Evolutionary conservation across 2,797 vertebrate species (phyloP).

Genomic region (Margarornis squamiger): DNA sequence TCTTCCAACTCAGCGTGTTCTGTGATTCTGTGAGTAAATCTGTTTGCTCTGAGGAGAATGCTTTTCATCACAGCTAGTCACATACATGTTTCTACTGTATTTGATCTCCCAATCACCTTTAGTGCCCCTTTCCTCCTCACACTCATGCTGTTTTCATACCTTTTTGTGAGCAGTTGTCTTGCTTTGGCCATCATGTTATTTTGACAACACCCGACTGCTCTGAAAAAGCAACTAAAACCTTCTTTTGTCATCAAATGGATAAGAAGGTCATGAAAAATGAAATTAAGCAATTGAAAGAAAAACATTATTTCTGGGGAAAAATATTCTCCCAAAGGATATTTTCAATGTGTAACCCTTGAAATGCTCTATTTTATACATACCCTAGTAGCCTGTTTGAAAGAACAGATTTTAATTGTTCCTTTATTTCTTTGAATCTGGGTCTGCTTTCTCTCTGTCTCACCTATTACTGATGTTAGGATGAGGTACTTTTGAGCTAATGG

Average conservation of each 20-base stretch:
- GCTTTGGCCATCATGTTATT: not conserved
- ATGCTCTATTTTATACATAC: not conserved
- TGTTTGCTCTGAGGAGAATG: constrained; percentile 62
- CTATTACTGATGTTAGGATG: not conserved
- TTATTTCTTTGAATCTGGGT: not conserved
- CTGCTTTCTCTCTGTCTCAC: not conserved
- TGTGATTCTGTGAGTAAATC: not conserved
- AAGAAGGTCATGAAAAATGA: not conserved
- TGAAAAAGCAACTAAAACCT: not conserved
- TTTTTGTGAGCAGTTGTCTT: not conserved
- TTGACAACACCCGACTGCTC: not conserved
- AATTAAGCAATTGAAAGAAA: not conserved
- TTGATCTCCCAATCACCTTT: not conserved
- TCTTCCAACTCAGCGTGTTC: not conserved
- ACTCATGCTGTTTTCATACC: not conserved
- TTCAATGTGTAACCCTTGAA: not conserved
- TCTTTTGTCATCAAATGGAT: not conserved
- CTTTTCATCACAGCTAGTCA: not conserved
- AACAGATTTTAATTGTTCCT: not conserved
- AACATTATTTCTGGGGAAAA: not conserved
- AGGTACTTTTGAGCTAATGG: not conserved
- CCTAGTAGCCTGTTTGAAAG: not conserved
- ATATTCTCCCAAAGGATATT: not conserved
- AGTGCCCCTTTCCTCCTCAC: not conserved
- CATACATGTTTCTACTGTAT: not conserved